Base-by-base conservation (phyloP, 2,888 invertebrate species). In the Pheosia gnoma region DNA sequence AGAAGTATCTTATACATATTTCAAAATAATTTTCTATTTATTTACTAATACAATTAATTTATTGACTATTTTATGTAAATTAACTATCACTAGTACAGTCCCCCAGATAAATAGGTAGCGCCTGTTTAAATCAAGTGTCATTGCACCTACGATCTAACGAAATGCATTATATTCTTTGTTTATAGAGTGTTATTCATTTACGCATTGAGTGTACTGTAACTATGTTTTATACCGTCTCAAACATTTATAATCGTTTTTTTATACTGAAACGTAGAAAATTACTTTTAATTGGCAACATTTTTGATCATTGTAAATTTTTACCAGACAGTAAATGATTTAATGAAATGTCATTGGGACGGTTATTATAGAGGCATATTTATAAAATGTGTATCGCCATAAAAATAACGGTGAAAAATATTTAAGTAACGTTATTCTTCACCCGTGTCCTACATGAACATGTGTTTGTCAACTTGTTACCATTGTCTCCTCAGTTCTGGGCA, bases 391-490 rank as follows among this genome's bases (percentile, higher is more conserved):
- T 39, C 6, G 7, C 37, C 56, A 13, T 36, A 11, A 11, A n/a
- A 25, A 9, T 43, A 9, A 56, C 9, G 39, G 43, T 56, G 39
- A 5, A 55, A 49, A 74, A 72, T 72, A 76, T 75, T 70, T 72
- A 70, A 67, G 70, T 72, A 66, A 66, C 58, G 74, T 75, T 76
- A 67, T 61, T 66, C 64, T 74, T 74, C 67, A 66, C 57, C 70
- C 59, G 69, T 63, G 58, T 63, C 65, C 62, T 45, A 54, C 65
- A 68, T 75, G 68, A 67, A 60, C 66, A 77, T 70, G 76, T 75
- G 80, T 77, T 74, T 76, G 71, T 72, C 72, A 70, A 74, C 76
- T 83, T 79, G 90, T 91, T 91, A 91, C 91, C 91, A 91, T 57
- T 45, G 39, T 80, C 72, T 83, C 78, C 81, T 80, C 81, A 82